Percentiles rank a stretch among this genome's conserved stretches.
phyloP scores from a whole-genome alignment of 2,113 vertebrate genomes.

The Elephantulus edwardii region DNA sequence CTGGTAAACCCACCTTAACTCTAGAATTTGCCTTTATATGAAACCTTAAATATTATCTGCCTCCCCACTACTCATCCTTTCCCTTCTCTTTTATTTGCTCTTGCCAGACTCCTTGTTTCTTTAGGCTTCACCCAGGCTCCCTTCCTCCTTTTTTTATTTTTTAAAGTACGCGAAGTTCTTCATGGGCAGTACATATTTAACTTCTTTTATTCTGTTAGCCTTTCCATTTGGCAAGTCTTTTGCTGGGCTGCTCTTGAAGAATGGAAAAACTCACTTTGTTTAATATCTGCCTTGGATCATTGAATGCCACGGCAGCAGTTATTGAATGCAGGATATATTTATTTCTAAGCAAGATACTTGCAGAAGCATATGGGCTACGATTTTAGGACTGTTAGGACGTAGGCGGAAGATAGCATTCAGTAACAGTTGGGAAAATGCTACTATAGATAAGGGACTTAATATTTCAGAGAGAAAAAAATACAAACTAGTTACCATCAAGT shows the following conservation, averaged over 20 bases:
- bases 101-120: constrained; percentile 60
- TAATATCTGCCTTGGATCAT: constrained; percentile 42
- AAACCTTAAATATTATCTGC: constrained; percentile 16
- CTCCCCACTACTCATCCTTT: neutral
- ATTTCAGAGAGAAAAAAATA: neutral
- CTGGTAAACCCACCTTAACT: constrained; percentile 72
- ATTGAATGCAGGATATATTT: constrained; percentile 21
- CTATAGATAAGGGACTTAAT: neutral
- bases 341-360: constrained; percentile 20
- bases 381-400: neutral
- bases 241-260: constrained; percentile 52
- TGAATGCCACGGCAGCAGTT: constrained; percentile 33
- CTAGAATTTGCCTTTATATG: constrained; percentile 62
- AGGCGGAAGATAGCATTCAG: neutral
- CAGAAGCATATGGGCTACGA: neutral
- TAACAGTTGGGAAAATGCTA: neutral
- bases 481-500: neutral
- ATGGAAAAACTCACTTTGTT: constrained; percentile 40
- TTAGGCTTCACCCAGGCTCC: constrained; percentile 39
- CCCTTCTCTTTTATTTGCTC: constrained; percentile 11
- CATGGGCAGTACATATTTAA: constrained; percentile 7
- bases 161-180: constrained; percentile 16
- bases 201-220: neutral
- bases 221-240: constrained; percentile 40
- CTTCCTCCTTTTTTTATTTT: neutral